Base-by-base conservation (phyloP, 1,140 invertebrate genomes). In the Vanessa atalanta region DNA sequence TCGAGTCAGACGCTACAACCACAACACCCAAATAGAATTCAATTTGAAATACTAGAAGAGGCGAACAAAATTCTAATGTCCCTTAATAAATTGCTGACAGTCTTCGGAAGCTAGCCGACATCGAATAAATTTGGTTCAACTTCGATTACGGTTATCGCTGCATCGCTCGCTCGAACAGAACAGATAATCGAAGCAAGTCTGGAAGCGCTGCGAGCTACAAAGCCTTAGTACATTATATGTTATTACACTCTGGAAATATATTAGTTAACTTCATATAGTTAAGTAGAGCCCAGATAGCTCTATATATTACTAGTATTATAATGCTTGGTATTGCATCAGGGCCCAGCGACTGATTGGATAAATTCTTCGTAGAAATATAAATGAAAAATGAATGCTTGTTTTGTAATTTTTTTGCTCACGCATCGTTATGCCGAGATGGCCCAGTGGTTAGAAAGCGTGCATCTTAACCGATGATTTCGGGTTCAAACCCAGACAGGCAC, bases 141-240 rank as follows among this genome's bases (percentile, higher is more conserved):
- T 80, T 83, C 81, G 83, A 85, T 84, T 79, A 81, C 79, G 73
- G 77, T 77, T 80, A 80, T 81, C 78, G 68, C 61, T 81, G 81
- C 76, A 83, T 78, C 79, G 77, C 73, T 78, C 76, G 78, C 77
- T 77, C 72, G 65, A 67, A 69, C 67, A 68, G 55, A 70, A 76
- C 72, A 68, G 75, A 76, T 76, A 72, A 72, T 69, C 60, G 66
- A 53, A 65, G 48, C 60, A 47, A 61, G 31, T 7, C 43, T 61
- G 55, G 55, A 67, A 66, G 64, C 60, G 43, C 57, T 57, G 16
- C 69, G 16, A 61, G 72, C 53, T 67, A 64, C 65, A 43, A 60
- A 63, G 53, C 20, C 43, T 55, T 61, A 37, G 57, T n/a, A 60
- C 23, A 60, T 60, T 37, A 31, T 15, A 37, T 61, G 57, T 23